phyloP scores from a whole-genome alignment of 1,140 invertebrate genomes.

The Mercenaria mercenaria region DNA sequence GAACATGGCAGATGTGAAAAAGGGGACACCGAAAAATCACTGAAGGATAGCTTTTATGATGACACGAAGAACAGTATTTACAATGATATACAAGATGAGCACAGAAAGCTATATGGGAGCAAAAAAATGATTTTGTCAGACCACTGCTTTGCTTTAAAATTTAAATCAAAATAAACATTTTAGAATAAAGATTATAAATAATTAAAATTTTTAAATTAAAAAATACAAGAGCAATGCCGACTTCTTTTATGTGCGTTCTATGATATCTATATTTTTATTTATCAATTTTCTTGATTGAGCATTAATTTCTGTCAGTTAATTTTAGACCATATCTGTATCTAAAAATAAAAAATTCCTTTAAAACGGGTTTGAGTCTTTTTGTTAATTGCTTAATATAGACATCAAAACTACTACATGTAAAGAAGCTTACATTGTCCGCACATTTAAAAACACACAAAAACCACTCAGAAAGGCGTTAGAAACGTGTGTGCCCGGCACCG shows the following conservation, averaged over 20 bases:
- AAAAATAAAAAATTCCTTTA: no score
- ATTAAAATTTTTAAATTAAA: constrained; percentile 1
- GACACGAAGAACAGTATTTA: no score
- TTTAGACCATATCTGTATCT: no score
- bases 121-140: constrained; percentile 16
- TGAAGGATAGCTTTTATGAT: no score
- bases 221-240: not conserved
- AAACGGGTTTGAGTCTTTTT: no score
- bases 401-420: no score
- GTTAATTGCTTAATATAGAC: no score
- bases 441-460: constrained; percentile 55
- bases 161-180: not conserved
- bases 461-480: constrained; percentile 61
- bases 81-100: no score
- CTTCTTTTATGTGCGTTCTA: not conserved
- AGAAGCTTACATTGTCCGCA: constrained; percentile 3
- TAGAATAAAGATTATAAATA: not conserved
- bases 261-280: not conserved
- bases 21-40: no score
- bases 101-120: not conserved
- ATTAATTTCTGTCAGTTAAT: no score
- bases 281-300: no score
- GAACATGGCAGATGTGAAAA: no score
- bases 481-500: constrained; percentile 62
- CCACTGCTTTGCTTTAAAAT: not conserved